Evolutionary conservation across 2,113 vertebrate species (phyloP).

Genomic region (Ceyx margarethae): DNA sequence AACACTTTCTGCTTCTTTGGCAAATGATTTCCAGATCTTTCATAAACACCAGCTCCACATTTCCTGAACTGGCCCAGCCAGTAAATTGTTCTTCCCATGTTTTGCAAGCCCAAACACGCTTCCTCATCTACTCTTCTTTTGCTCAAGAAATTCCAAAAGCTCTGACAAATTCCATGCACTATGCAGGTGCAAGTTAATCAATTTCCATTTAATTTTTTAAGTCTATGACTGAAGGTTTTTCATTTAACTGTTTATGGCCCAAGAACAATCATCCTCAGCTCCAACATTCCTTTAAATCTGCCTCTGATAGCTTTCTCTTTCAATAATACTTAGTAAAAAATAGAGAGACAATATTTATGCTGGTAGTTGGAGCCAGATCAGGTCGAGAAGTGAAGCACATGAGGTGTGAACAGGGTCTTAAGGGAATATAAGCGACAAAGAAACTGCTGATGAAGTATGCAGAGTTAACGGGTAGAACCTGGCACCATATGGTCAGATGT

Average conservation of each 20-base stretch:
- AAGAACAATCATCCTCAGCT: neutral
- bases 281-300: neutral
- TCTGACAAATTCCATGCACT: neutral
- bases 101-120: neutral
- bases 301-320: neutral
- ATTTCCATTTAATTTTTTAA: neutral
- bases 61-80: neutral
- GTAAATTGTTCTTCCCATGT: neutral
- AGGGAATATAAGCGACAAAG: neutral
- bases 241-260: neutral
- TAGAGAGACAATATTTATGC: neutral
- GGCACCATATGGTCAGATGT: slow-evolving; percentile 29
- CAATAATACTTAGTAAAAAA: neutral
- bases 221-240: fast-evolving
- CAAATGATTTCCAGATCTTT: neutral
- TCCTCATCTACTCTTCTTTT: neutral
- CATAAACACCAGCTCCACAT: neutral
- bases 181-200: neutral
- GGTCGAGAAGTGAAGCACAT: neutral
- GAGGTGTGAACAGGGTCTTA: neutral
- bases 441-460: neutral
- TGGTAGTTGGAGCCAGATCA: neutral
- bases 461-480: neutral
- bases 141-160: neutral
- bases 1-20: neutral